Evolutionary conservation across 2,113 vertebrate species (phyloP).

Genomic region (Leucoraja erinaceus): DNA sequence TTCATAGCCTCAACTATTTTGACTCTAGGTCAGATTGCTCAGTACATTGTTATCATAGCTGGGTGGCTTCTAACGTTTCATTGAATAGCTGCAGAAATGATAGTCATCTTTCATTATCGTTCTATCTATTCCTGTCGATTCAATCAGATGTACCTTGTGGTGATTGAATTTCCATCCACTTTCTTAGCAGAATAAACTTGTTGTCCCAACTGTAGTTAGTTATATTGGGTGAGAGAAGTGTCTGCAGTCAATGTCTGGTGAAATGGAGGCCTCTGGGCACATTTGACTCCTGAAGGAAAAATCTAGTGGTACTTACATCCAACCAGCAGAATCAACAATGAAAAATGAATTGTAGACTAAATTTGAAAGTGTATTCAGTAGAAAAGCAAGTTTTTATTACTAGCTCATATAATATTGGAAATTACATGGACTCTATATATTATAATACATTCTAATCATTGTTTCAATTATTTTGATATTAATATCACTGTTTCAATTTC

Average conservation of each 20-base stretch:
- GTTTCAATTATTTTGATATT: constrained; percentile 24
- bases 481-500: constrained; percentile 31
- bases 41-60: not conserved
- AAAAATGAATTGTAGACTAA: not conserved
- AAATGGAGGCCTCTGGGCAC: not conserved
- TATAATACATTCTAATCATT: constrained; percentile 5
- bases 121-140: not conserved
- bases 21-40: not conserved
- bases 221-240: not conserved
- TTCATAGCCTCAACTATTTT: not conserved
- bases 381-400: constrained; percentile 15
- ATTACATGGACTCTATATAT: not conserved
- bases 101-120: not conserved
- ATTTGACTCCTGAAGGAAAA: not conserved
- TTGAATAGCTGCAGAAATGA: not conserved
- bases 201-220: not conserved
- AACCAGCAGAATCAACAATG: not conserved
- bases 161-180: not conserved
- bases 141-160: not conserved
- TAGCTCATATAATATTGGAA: not conserved
- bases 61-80: not conserved
- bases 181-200: not conserved
- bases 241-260: not conserved
- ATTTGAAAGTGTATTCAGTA: constrained; percentile 10
- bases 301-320: not conserved